Evolutionary conservation across 2,113 vertebrate species (phyloP).

Genomic region (Calidris pygmaea): DNA sequence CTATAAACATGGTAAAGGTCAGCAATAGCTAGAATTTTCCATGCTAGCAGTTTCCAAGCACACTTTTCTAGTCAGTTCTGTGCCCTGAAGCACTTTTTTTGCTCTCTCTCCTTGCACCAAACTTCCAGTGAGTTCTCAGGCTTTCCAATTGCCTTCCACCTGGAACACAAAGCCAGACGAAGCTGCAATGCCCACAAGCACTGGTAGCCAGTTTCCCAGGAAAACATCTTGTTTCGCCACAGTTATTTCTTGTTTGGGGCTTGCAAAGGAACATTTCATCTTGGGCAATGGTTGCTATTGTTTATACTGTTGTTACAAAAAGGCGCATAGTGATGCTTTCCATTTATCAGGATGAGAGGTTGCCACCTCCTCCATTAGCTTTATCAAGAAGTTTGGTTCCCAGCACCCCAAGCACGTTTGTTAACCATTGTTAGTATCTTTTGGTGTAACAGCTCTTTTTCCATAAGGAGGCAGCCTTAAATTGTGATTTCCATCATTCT

Average conservation of each 20-base stretch:
- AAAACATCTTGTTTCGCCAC: not conserved
- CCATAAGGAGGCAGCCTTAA: not conserved
- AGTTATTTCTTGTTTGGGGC: not conserved
- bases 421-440: not conserved
- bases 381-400: not conserved
- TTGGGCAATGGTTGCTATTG: not conserved
- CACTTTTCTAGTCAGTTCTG: not conserved
- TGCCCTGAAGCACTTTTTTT: not conserved
- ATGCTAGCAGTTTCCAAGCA: not conserved
- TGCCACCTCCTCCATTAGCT: not conserved
- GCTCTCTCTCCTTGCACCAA: not conserved
- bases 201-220: not conserved
- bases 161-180: not conserved
- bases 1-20: constrained; percentile 3
- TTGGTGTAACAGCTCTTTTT: not conserved
- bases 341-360: not conserved
- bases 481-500: not conserved
- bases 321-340: not conserved
- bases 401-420: not conserved
- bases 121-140: not conserved
- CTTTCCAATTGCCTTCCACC: not conserved
- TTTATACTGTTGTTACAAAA: not conserved
- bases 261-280: not conserved
- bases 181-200: not conserved
- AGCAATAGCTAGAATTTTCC: not conserved